A percentile compares a stretch with the other conserved stretches of the same genome.
Conservation (phyloP, 2,797 vertebrate genomes). For the Scleropages formosus region DNA sequence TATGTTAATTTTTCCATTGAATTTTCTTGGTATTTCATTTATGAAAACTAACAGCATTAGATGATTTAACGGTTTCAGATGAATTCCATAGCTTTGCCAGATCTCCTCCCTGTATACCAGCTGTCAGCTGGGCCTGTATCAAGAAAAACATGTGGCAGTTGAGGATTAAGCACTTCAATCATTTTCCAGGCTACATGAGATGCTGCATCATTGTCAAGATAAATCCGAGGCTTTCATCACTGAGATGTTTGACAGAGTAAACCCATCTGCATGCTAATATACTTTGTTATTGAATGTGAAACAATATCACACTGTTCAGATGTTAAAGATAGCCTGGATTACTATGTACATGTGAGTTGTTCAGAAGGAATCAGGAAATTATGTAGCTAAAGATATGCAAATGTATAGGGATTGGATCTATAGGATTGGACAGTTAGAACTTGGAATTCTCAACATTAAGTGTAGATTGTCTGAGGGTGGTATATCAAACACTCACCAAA, state of each 20-base stretch:
- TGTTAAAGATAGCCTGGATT: constrained; percentile 9
- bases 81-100: background rate
- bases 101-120: constrained; percentile 2
- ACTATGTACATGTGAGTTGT: background rate
- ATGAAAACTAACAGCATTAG: background rate
- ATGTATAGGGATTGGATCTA: background rate
- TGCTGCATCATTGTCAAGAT: constrained; percentile 28
- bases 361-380: background rate
- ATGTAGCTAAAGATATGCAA: background rate
- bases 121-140: constrained; percentile 20
- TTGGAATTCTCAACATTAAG: background rate
- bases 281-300: constrained; percentile 7
- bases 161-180: constrained; percentile 26
- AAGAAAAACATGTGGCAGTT: constrained; percentile 20
- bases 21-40: background rate
- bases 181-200: constrained; percentile 23
- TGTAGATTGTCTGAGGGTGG: background rate
- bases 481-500: background rate
- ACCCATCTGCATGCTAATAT: constrained; percentile 22
- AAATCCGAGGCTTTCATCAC: constrained; percentile 17
- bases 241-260: constrained; percentile 14
- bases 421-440: background rate
- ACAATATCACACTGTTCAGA: background rate
- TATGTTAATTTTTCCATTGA: background rate
- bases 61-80: background rate